Evolutionary conservation across 2,888 invertebrate species (phyloP).

Genomic region (Drosophila longiperda): DNA sequence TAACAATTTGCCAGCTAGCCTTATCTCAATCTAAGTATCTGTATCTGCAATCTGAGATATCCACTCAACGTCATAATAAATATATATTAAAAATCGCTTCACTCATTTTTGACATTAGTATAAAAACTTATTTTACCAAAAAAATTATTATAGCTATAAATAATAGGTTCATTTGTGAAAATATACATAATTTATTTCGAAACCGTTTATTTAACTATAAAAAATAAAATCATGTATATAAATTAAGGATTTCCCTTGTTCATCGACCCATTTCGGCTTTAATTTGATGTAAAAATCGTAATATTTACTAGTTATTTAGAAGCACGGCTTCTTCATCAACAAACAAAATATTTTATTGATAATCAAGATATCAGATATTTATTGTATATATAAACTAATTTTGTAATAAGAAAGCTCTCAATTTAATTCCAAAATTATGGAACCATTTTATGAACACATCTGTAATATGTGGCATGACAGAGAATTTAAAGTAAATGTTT

Average conservation of each 20-base stretch:
- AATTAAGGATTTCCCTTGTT: neutral
- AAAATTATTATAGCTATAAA: neutral
- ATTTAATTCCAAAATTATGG: neutral
- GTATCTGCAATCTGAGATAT: neutral
- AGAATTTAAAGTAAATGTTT: neutral
- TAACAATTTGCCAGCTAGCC: constrained; percentile 42
- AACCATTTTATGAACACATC: neutral
- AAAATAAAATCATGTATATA: neutral
- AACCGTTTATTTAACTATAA: neutral
- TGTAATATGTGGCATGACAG: neutral
- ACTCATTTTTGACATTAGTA: neutral
- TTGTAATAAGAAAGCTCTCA: neutral
- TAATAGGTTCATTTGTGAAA: neutral
- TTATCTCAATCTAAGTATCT: constrained; percentile 4
- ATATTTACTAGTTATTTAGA: neutral
- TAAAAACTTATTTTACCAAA: no score
- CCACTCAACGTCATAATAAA: constrained; percentile 6
- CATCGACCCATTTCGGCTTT: neutral
- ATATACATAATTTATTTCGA: neutral
- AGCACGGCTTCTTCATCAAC: neutral
- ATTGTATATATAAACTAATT: neutral
- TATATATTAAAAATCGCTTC: neutral
- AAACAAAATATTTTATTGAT: neutral
- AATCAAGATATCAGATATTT: neutral
- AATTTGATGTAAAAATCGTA: no score